Conservation (phyloP, 2,113 vertebrate genomes). For the Equus przewalskii region DNA sequence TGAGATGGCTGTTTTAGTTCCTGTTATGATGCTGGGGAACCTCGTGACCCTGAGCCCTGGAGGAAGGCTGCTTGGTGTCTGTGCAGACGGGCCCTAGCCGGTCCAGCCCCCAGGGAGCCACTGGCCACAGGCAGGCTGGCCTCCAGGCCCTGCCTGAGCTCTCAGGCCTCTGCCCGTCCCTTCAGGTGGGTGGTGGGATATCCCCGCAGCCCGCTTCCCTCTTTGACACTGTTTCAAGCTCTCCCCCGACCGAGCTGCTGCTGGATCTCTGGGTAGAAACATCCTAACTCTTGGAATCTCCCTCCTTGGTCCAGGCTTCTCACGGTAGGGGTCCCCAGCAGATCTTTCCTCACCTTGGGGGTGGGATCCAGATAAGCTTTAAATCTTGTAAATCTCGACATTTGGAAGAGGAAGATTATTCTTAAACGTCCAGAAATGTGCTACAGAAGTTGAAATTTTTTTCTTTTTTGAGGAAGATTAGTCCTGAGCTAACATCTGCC, state of each 20-base stretch:
- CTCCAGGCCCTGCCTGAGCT: neutral
- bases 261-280: neutral
- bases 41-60: neutral
- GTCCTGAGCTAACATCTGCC: no score
- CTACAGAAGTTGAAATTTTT: neutral
- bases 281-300: neutral
- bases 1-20: neutral
- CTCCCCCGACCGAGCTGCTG: neutral
- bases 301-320: neutral
- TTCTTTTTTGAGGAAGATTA: no score
- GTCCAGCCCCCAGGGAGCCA: neutral
- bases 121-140: neutral
- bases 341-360: neutral
- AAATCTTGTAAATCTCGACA: conserved; percentile 30
- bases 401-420: conserved; percentile 24
- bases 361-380: neutral
- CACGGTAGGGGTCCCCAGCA: neutral
- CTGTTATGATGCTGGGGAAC: neutral
- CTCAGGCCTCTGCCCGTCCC: neutral
- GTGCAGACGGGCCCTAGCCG: no score
- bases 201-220: neutral
- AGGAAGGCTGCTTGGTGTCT: neutral
- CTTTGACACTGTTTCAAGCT: neutral
- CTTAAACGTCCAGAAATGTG: conserved; percentile 10
- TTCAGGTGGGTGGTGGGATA: neutral